Conservation (phyloP, 1,140 invertebrate genomes). For the Armadillidium nasatum region DNA sequence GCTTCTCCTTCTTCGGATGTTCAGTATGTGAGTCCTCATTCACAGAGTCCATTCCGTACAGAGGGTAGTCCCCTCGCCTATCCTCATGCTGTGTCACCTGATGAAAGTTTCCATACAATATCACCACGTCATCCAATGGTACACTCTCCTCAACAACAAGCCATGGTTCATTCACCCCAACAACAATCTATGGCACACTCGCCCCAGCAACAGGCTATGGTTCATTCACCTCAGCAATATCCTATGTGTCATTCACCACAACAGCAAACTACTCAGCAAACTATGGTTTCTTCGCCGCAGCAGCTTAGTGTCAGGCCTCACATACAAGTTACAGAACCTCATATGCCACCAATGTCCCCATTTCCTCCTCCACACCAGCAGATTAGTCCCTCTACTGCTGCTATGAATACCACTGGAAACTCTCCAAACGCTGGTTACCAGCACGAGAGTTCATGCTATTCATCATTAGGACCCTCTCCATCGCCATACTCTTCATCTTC, state of each 20-base stretch:
- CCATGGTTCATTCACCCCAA: not conserved
- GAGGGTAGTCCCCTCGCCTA: not conserved
- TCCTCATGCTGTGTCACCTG: not conserved
- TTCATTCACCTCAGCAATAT: not conserved
- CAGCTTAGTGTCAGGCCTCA: not conserved
- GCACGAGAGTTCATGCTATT: not conserved
- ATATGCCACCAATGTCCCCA: not conserved
- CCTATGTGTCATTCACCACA: not conserved
- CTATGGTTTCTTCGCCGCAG: not conserved
- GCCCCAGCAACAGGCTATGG: not conserved
- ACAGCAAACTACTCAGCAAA: not conserved
- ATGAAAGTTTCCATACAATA: not conserved
- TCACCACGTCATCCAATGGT: too few species aligned
- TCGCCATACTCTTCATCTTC: conserved; percentile 1
- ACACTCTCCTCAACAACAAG: not conserved
- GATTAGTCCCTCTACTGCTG: not conserved
- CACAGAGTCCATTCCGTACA: not conserved
- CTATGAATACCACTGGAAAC: not conserved
- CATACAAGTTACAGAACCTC: not conserved
- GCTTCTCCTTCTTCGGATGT: not conserved
- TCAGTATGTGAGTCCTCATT: not conserved
- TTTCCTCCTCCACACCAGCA: not conserved
- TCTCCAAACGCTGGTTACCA: not conserved
- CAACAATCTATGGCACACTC: not conserved
- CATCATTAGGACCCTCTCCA: not conserved